These are phyloP conservation scores for Cephus spinipes DNA, from an alignment of 2,888 invertebrate genomes.

Conservation along the genomic window DNA sequence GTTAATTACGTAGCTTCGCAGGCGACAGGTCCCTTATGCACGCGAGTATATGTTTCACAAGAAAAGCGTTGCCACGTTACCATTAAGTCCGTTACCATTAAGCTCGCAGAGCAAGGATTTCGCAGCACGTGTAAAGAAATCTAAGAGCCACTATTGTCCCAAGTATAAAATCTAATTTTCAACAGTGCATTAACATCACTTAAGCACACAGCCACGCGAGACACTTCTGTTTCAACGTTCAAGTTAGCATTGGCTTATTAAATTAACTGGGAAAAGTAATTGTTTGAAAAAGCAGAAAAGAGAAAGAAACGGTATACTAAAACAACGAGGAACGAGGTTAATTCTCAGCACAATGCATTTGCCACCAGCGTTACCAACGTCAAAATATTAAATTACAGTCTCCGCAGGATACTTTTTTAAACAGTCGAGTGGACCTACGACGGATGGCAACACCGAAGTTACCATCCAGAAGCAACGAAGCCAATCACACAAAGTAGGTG, in stretches of 20 bases:
- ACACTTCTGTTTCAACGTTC: neutral
- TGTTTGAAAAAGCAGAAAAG: neutral
- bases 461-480: too few species aligned
- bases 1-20: slow-evolving; percentile 40
- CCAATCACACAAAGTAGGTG: neutral
- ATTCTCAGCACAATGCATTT: neutral
- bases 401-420: neutral
- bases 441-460: neutral
- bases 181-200: neutral
- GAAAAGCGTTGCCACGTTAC: neutral
- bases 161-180: neutral
- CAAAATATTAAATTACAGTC: neutral
- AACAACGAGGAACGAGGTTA: neutral
- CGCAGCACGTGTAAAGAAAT: neutral
- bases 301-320: neutral
- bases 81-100: neutral
- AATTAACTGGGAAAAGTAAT: neutral
- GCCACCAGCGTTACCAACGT: neutral
- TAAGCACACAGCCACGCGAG: neutral
- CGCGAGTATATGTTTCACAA: neutral
- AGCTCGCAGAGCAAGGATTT: neutral
- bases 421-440: neutral
- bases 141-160: neutral
- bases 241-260: neutral
- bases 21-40: neutral